phyloP scores from a whole-genome alignment of 2,113 vertebrate species.

The Sinocyclocheilus maitianheensis region DNA sequence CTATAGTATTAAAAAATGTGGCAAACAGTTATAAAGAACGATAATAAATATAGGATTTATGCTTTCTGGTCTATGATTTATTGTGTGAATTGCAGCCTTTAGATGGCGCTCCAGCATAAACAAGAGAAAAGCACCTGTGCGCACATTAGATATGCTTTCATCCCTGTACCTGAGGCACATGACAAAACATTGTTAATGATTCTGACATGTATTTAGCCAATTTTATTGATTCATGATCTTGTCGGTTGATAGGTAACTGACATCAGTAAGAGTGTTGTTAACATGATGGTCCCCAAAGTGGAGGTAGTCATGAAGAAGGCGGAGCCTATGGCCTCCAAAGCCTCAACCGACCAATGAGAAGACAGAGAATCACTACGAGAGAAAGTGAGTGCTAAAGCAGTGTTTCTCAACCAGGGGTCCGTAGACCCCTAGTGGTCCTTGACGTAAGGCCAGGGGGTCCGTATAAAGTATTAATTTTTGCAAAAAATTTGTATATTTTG shows the following conservation, averaged over 20 bases:
- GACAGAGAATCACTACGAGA: constrained; percentile 56
- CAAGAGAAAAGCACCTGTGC: neutral
- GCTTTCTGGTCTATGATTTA: no score
- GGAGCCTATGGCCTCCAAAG: constrained; percentile 79
- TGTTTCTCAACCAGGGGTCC: no score
- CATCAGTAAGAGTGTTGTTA: constrained; percentile 84
- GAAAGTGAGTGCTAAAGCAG: neutral
- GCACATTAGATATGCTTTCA: no score
- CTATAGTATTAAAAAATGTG: neutral
- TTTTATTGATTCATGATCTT: neutral
- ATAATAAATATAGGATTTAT: no score
- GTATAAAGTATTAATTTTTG: no score
- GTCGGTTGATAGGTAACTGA: constrained; percentile 83
- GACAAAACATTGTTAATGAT: neutral
- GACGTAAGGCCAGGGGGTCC: no score
- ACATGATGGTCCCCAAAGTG: constrained; percentile 92
- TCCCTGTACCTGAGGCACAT: neutral
- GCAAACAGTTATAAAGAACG: no score
- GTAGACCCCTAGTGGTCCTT: no score
- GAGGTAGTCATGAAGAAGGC: constrained; percentile 92
- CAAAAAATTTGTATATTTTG: no score
- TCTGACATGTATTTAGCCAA: neutral
- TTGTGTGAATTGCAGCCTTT: neutral
- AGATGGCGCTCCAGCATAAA: neutral
- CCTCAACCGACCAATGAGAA: constrained; percentile 58